Evolutionary conservation across 2,888 invertebrate genomes (phyloP).

Genomic region (Notodromas monacha): DNA sequence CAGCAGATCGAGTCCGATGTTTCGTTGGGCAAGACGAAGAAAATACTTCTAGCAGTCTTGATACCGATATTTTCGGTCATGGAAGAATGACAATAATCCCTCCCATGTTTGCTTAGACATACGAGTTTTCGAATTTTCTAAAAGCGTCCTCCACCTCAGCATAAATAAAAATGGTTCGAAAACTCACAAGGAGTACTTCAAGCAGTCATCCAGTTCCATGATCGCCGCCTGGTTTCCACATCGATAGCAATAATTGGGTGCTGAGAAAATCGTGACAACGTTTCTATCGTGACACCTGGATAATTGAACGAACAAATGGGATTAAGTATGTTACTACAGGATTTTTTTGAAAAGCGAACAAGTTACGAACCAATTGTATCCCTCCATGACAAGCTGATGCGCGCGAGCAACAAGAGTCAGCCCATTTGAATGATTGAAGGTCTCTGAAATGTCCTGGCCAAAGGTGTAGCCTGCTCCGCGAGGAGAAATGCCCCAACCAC

Average conservation of each 20-base stretch:
- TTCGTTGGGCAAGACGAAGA: no score
- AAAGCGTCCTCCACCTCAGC: no score
- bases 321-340: no score
- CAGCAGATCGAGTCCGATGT: no score
- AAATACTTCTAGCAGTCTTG: no score
- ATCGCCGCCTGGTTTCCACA: conserved; percentile 99
- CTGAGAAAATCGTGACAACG: conserved; percentile 98
- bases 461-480: conserved; percentile 98
- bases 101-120: no score
- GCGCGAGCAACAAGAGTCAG: conserved; percentile 91
- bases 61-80: no score
- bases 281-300: conserved; percentile 99
- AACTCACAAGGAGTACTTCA: conserved; percentile 99
- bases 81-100: no score
- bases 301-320: no score
- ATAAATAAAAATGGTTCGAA: no score
- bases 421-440: conserved; percentile 98
- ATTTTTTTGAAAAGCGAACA: no score
- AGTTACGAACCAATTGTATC: conserved; percentile 84
- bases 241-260: conserved; percentile 98
- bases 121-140: no score
- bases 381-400: conserved; percentile 99
- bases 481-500: conserved; percentile 99
- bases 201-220: conserved; percentile 97
- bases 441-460: conserved; percentile 99